These are phyloP conservation scores for Steatocranus sp. DNA, from an alignment of 2,797 vertebrate genomes.

Conservation along the genomic window DNA sequence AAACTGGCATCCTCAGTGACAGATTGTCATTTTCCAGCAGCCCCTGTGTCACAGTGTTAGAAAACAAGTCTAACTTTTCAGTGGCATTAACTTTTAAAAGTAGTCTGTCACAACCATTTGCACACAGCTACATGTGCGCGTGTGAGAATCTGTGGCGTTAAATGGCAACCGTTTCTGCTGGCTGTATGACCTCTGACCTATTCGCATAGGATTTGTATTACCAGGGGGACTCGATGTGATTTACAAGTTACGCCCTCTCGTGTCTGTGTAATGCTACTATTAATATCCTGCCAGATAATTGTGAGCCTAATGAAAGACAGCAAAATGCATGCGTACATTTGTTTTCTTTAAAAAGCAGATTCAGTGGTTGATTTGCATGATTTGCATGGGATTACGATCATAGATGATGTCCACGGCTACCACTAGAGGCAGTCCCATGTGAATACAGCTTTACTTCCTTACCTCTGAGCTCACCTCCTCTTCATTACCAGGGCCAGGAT, in stretches of 20 bases:
- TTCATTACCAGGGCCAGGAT: conserved; percentile 82
- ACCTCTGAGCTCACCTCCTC: conserved; percentile 76
- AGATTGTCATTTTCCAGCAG: background rate
- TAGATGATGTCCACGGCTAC: background rate
- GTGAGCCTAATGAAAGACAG: background rate
- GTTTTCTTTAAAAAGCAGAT: background rate
- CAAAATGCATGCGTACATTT: background rate
- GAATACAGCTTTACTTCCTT: background rate
- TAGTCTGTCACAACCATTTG: background rate
- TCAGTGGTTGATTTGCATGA: background rate
- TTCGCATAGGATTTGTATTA: background rate
- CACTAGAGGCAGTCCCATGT: background rate
- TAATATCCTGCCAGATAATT: background rate
- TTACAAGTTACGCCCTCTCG: rapidly evolving
- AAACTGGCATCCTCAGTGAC: background rate
- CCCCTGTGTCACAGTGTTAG: background rate
- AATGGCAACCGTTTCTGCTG: background rate
- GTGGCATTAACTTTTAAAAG: background rate
- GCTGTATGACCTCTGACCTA: background rate
- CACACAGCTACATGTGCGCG: background rate
- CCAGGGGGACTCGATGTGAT: background rate
- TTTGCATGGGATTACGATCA: background rate
- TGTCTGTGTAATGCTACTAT: background rate
- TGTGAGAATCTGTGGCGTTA: background rate
- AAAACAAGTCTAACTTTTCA: background rate